Conservation (phyloP, 2,888 invertebrate genomes). For the Brassicogethes aeneus region DNA sequence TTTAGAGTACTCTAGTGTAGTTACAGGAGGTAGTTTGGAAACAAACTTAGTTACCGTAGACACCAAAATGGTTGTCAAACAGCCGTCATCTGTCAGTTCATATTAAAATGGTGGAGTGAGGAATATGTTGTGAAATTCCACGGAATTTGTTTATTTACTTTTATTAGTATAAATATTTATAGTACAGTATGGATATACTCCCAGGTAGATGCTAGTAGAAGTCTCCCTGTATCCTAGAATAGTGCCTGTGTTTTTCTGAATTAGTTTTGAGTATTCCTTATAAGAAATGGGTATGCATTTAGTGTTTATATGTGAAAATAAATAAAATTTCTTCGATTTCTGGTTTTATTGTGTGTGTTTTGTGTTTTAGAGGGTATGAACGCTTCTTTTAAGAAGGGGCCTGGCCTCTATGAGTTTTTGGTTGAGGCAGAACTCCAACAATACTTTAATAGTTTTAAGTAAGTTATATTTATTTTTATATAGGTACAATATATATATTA, state of each 20-base stretch:
- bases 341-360: conserved; percentile 6
- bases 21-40: too few relatives aligned
- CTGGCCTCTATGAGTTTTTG: conserved; percentile 80
- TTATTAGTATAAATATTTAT: conserved; percentile 21
- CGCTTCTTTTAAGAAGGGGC: conserved; percentile 43
- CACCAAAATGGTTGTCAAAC: background rate
- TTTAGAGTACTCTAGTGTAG: too few relatives aligned
- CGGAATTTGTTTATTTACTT: conserved; percentile 26
- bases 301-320: too few relatives aligned
- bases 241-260: conserved; percentile 14
- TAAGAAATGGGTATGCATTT: conserved; percentile 28
- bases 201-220: conserved; percentile 31
- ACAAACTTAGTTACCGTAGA: too few relatives aligned
- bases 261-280: conserved; percentile 15
- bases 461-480: conserved; percentile 35
- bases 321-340: conserved; percentile 17
- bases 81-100: background rate
- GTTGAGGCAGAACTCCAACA: conserved; percentile 91
- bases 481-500: conserved; percentile 6
- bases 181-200: conserved; percentile 31
- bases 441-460: conserved; percentile 74
- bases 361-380: conserved; percentile 30
- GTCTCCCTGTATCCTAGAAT: conserved; percentile 17
- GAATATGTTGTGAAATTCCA: background rate
- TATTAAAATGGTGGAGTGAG: background rate